A percentile compares a stretch with the other conserved stretches of the same genome.
Conservation (phyloP, 2,797 vertebrate genomes). For the Bucorvus abyssinicus region DNA sequence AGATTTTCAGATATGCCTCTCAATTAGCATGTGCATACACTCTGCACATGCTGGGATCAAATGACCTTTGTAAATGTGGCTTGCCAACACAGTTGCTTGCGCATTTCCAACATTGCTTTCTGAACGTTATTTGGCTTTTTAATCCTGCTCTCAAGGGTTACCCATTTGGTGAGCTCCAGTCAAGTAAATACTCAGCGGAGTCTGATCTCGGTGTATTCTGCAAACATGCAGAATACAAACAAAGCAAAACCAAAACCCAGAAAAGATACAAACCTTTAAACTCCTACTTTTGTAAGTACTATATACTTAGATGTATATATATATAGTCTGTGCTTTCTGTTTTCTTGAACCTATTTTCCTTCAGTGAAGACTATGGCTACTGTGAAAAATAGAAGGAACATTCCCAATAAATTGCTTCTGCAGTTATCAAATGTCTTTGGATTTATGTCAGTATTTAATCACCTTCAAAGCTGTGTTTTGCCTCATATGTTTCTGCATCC, state of each 20-base stretch:
- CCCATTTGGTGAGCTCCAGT: not conserved
- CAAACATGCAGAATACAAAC: not conserved
- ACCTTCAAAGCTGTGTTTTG: slow-evolving; percentile 66
- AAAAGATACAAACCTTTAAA: not conserved
- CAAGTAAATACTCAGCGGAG: slow-evolving; percentile 18
- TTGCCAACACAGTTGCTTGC: not conserved
- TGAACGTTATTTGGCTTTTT: slow-evolving; percentile 17
- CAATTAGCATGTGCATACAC: slow-evolving; percentile 32
- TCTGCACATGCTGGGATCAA: slow-evolving; percentile 44
- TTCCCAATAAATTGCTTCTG: slow-evolving; percentile 52
- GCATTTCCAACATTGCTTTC: not conserved
- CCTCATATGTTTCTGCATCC: slow-evolving; percentile 43
- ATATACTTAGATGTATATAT: not conserved
- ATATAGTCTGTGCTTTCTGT: not conserved
- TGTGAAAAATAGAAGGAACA: not conserved
- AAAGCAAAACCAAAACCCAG: not conserved
- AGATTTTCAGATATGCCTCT: not conserved
- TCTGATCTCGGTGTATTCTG: not conserved
- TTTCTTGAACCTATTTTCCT: not conserved
- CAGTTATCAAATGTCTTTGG: slow-evolving; percentile 66
- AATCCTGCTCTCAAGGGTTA: slow-evolving; percentile 15
- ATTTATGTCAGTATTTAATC: slow-evolving; percentile 67
- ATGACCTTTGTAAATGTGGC: slow-evolving; percentile 19
- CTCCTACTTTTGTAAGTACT: not conserved
- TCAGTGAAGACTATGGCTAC: not conserved